Base-by-base conservation (phyloP, 2,797 vertebrate species). In the Liasis olivaceus region DNA sequence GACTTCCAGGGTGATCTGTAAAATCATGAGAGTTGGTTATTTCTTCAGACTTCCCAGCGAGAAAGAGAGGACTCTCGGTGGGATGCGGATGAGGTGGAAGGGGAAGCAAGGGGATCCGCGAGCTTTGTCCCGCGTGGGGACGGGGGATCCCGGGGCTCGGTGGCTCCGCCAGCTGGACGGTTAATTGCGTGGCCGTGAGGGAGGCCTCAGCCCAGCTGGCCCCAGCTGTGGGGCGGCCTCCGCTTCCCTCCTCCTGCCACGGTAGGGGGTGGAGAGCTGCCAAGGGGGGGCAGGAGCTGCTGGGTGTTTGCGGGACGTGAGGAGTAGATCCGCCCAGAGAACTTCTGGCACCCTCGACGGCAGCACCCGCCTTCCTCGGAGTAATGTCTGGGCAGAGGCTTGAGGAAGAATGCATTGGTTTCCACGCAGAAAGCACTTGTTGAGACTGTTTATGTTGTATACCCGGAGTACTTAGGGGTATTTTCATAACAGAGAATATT, bases 61-160 rank as follows among this genome's bases (percentile, higher is more conserved):
- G 15, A 17, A 31, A 69, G 12, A 12, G 28, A 31, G n/a, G n/a
- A 72, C n/a, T 36, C 31, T 36, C n/a, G 1, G 5, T 1, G 5
- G 66, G 17, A 72, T 5, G 17, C 5, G 14, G 31, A 72, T 7
- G 13, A 72, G 15, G n/a, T 17, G 5, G 14, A 72, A 31, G 14
- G 7, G 5, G 17, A 17, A 15, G 1, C 0, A 0, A n/a, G 13
- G 31, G 0, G 13, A 6, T 31, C 31, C 31, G n/a, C n/a, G 7
- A 31, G 4, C 66, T 17, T 69, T 7, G 66, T 5, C 15, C 6
- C 17, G 66, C 0, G 63, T 7, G 13, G 13, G n/a, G 13, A 28
- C 1, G 66, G 66, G n/a, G 31, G 66, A n/a, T 31, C 5, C 14
- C 0, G 66, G 14, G 2, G 5, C 66, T 72, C 5, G 28, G 12